Percentiles rank a stretch among this genome's conserved stretches.
Conservation (phyloP, 2,113 vertebrate species). For the Seriola dumerili region DNA sequence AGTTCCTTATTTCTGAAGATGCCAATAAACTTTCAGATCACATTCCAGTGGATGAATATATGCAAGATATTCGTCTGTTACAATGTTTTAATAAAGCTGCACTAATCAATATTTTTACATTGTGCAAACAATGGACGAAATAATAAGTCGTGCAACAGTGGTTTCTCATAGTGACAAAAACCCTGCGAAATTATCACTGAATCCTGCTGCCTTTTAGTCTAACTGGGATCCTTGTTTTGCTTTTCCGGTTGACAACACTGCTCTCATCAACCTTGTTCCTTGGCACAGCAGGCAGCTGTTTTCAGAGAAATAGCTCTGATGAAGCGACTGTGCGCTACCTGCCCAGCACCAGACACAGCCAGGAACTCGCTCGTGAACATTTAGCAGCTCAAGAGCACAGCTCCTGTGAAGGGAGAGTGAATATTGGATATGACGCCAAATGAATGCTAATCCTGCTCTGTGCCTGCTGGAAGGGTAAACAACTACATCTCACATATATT, state of each 20-base stretch:
- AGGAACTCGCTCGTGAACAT: neutral
- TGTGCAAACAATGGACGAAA: neutral
- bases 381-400: neutral
- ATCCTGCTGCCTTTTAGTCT: neutral
- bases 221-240: neutral
- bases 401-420: neutral
- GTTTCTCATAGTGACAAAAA: neutral
- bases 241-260: neutral
- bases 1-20: slow-evolving; percentile 10
- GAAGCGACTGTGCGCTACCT: neutral
- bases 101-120: neutral
- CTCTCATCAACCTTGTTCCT: neutral
- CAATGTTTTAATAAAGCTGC: neutral
- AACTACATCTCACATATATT: too few species aligned
- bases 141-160: neutral
- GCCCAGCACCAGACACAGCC: neutral
- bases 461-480: too few species aligned
- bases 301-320: neutral
- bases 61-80: neutral
- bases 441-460: too few species aligned
- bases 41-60: neutral
- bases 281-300: neutral
- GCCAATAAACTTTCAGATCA: neutral
- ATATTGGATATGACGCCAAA: neutral
- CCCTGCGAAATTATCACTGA: neutral